These are phyloP conservation scores for Anastrepha obliqua DNA, from an alignment of 1,140 invertebrate species.

Conservation along the genomic window DNA sequence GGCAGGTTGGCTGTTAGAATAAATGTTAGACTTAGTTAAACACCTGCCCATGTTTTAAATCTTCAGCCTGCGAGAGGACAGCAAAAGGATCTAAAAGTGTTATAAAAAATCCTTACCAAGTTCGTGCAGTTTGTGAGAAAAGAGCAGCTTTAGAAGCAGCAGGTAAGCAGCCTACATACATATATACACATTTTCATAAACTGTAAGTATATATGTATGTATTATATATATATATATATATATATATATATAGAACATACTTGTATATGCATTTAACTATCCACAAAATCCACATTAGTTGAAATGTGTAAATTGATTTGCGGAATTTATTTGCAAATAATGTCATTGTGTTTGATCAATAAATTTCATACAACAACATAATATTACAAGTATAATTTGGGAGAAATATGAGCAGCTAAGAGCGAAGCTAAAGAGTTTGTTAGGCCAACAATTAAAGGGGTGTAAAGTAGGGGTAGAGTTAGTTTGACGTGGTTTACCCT, in stretches of 20 bases:
- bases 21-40: no score
- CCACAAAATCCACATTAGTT: not conserved
- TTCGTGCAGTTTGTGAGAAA: no score
- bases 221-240: not conserved
- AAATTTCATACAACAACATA: constrained; percentile 40
- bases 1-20: no score
- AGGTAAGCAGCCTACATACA: no score
- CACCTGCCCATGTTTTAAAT: no score
- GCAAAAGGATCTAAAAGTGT: no score
- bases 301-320: constrained; percentile 47
- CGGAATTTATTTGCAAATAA: constrained; percentile 30
- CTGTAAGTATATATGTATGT: no score
- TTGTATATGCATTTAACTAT: not conserved
- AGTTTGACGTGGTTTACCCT: not conserved
- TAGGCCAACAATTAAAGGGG: not conserved
- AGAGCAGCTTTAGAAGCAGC: no score
- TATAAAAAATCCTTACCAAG: no score
- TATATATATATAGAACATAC: not conserved
- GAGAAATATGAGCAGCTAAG: not conserved
- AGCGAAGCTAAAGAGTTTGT: not conserved
- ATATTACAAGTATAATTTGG: not conserved
- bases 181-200: no score
- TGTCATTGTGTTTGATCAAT: constrained; percentile 53
- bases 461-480: not conserved
- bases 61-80: no score